Conservation (phyloP, 1,140 invertebrate genomes). For the Patella vulgata region DNA sequence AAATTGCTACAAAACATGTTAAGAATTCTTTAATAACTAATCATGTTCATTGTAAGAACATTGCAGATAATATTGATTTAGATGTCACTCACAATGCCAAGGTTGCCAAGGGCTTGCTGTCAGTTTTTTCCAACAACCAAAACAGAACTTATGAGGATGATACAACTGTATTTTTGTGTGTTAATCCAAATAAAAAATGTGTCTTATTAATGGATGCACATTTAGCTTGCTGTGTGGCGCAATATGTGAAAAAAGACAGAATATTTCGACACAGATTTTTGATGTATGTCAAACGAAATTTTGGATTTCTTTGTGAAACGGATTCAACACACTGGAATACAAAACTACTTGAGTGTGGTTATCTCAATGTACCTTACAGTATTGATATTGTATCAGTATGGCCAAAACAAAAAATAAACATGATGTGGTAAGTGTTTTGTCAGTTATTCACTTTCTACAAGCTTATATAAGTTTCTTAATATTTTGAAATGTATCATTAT, state of each 20-base stretch:
- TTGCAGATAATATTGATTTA: neutral
- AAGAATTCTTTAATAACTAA: neutral
- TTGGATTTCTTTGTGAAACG: conserved; percentile 16
- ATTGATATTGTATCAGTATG: conserved; percentile 43
- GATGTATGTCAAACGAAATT: conserved; percentile 16
- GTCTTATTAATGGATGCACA: conserved; percentile 36
- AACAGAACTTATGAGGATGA: neutral
- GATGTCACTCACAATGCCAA: neutral
- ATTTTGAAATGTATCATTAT: neutral
- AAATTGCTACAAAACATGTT: conserved; percentile 5
- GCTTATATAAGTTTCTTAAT: conserved; percentile 13
- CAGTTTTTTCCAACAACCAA: neutral
- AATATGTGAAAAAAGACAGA: conserved; percentile 20
- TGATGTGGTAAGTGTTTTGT: conserved; percentile 38
- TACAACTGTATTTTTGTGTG: conserved; percentile 16
- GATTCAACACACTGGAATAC: conserved; percentile 9
- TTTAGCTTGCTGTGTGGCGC: conserved; percentile 33
- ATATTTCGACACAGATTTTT: conserved; percentile 34
- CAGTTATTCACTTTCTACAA: neutral
- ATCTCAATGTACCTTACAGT: conserved; percentile 33
- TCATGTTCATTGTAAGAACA: neutral
- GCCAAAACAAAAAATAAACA: conserved; percentile 47
- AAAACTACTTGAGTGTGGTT: conserved; percentile 11
- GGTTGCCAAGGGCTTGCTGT: neutral
- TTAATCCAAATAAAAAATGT: conserved; percentile 21